Evolutionary conservation across 2,797 vertebrate species (phyloP).

Genomic region (Petrocephalus schoutedeni): DNA sequence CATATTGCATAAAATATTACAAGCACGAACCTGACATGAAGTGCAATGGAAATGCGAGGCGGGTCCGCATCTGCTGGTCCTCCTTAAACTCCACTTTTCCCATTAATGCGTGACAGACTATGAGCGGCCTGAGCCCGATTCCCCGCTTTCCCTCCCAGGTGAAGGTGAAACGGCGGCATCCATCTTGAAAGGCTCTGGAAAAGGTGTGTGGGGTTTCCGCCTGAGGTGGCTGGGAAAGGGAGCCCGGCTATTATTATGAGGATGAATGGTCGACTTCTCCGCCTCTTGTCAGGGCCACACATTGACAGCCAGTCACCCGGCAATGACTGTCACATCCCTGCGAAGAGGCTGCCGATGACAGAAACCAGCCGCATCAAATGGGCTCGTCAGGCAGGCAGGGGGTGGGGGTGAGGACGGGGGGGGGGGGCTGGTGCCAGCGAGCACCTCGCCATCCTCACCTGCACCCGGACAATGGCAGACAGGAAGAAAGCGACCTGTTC

Average conservation of each 20-base stretch:
- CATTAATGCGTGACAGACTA: neutral
- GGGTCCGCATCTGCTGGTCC: neutral
- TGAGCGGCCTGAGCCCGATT: neutral
- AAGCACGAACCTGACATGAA: neutral
- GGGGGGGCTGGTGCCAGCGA: constrained; percentile 51
- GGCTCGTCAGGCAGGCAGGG: constrained; percentile 50
- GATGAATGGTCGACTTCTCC: constrained; percentile 70
- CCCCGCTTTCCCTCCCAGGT: constrained; percentile 47
- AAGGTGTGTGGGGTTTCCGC: constrained; percentile 64
- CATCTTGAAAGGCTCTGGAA: constrained; percentile 61
- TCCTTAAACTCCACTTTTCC: neutral
- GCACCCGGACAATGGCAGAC: constrained; percentile 60
- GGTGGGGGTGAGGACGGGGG: neutral
- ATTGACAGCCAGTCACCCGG: constrained; percentile 73
- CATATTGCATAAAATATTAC: neutral
- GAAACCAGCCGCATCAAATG: constrained; percentile 69
- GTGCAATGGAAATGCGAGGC: neutral
- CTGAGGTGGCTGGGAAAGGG: constrained; percentile 57
- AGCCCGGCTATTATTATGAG: constrained; percentile 65
- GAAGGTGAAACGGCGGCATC: constrained; percentile 48
- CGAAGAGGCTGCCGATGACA: constrained; percentile 66
- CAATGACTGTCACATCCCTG: constrained; percentile 73
- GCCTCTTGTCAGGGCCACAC: constrained; percentile 62
- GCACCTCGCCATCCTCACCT: constrained; percentile 70
- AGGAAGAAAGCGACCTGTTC: neutral